phyloP scores from a whole-genome alignment of 2,888 invertebrate species.

The Tenthredo distinguenda region DNA sequence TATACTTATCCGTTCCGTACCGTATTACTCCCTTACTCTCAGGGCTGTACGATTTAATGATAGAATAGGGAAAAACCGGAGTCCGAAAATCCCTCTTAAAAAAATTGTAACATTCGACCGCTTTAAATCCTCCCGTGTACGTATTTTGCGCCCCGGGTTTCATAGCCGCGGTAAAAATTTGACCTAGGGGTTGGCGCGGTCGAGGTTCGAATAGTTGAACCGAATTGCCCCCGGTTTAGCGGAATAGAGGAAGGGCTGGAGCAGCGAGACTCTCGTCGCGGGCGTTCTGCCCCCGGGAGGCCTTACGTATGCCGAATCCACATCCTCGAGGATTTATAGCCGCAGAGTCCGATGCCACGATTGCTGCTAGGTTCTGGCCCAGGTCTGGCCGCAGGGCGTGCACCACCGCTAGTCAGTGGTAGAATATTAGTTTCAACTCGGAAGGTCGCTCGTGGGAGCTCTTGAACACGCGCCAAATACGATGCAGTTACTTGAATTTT shows the following conservation, averaged over 20 bases:
- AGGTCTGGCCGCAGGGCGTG: conserved; percentile 32
- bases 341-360: neutral
- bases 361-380: conserved; percentile 29
- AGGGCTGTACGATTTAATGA: neutral
- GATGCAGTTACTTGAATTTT: conserved; percentile 62
- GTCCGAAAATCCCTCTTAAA: neutral
- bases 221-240: conserved; percentile 5
- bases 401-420: neutral
- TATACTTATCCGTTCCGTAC: neutral
- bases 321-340: conserved; percentile 51
- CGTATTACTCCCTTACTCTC: neutral
- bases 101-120: neutral
- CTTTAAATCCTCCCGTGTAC: neutral
- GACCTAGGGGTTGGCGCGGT: neutral
- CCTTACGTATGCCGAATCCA: conserved; percentile 52
- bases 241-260: neutral
- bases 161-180: neutral
- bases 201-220: conserved; percentile 27
- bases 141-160: neutral
- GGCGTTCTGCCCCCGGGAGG: conserved; percentile 47
- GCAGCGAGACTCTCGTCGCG: neutral
- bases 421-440: conserved; percentile 51
- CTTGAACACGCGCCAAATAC: conserved; percentile 69
- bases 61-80: neutral
- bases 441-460: conserved; percentile 59